Percentiles rank a stretch among this genome's conserved stretches.
These are phyloP conservation scores for Drosophila pachea DNA, from an alignment of 1,140 invertebrate genomes.

Conservation along the genomic window DNA sequence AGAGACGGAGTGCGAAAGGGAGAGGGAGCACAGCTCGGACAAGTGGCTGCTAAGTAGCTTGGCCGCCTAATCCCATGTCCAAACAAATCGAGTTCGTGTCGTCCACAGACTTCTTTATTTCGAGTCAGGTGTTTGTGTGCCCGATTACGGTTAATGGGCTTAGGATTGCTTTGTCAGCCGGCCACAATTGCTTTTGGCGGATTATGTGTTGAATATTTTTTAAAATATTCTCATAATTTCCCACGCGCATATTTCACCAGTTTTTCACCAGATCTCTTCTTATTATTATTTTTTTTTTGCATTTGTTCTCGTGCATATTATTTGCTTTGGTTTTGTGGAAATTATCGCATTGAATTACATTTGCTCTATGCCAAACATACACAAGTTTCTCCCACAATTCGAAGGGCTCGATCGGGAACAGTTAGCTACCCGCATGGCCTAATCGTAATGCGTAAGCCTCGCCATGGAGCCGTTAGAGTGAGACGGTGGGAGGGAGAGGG, in stretches of 20 bases:
- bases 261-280: slow-evolving; percentile 1
- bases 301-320: slow-evolving; percentile 52
- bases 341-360: slow-evolving; percentile 68
- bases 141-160: slow-evolving; percentile 32
- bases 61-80: slow-evolving; percentile 61
- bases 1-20: neutral
- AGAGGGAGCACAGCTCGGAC: slow-evolving; percentile 34
- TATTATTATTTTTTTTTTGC: slow-evolving; percentile 36
- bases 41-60: slow-evolving; percentile 71
- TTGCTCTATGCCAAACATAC: slow-evolving; percentile 13
- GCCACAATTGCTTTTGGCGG: slow-evolving; percentile 29
- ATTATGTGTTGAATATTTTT: slow-evolving; percentile 46
- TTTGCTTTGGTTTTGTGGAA: slow-evolving; percentile 55
- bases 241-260: slow-evolving; percentile 50
- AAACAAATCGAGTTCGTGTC: slow-evolving; percentile 45
- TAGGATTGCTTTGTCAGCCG: slow-evolving; percentile 19
- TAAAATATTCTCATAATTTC: slow-evolving; percentile 67
- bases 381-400: slow-evolving; percentile 58
- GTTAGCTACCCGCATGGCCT: slow-evolving; percentile 36
- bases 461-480: slow-evolving; percentile 7
- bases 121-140: slow-evolving; percentile 46
- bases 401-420: slow-evolving; percentile 21
- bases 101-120: too few relatives aligned
- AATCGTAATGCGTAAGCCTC: slow-evolving; percentile 33
- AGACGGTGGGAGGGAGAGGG: neutral